phyloP scores from a whole-genome alignment of 2,888 invertebrate genomes.

The Agrochola lota region DNA sequence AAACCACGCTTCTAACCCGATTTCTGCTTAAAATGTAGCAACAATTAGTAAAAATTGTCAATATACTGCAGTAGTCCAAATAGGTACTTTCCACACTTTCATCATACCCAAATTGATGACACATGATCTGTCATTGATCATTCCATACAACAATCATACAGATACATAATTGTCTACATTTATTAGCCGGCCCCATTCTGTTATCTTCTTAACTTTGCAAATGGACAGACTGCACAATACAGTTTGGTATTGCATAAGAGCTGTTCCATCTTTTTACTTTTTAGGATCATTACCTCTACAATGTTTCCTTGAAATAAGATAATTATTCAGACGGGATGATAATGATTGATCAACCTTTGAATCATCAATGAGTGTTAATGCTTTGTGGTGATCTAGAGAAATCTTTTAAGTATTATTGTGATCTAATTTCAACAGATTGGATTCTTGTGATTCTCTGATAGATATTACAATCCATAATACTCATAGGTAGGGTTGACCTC shows the following conservation, averaged over 20 bases:
- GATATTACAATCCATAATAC: background rate
- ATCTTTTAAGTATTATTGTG: background rate
- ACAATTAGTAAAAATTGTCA: background rate
- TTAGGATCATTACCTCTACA: background rate
- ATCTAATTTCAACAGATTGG: background rate
- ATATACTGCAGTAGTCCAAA: background rate
- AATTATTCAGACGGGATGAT: background rate
- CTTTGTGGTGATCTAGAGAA: background rate
- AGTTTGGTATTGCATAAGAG: slow-evolving; percentile 35
- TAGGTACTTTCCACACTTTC: background rate
- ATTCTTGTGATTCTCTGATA: background rate
- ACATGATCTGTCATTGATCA: slow-evolving; percentile 28
- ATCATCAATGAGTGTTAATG: too few species aligned
- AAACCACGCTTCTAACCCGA: background rate
- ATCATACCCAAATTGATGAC: slow-evolving; percentile 21
- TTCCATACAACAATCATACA: background rate
- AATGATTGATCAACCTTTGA: background rate
- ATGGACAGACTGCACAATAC: background rate
- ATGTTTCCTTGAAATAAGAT: background rate
- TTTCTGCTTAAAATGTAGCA: background rate
- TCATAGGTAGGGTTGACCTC: background rate
- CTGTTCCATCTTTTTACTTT: background rate
- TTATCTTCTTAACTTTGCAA: background rate
- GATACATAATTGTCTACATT: background rate
- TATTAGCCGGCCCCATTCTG: background rate